Conservation (phyloP, 2,113 vertebrate species). For the Arizona elegans region DNA sequence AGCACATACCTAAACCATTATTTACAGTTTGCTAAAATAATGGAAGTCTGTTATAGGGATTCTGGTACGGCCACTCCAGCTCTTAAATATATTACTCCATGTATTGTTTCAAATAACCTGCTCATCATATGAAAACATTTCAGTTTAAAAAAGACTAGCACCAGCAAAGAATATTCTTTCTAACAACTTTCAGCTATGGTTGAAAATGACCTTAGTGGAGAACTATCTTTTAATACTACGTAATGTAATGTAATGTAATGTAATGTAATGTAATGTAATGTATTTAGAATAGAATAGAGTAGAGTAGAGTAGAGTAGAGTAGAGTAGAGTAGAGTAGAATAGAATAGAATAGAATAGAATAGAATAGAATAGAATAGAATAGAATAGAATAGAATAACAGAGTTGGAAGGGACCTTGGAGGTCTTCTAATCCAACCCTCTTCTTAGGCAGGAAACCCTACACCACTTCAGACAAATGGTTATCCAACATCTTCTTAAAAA, state of each 20-base stretch:
- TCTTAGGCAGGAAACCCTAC: too few relatives aligned
- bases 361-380: too few relatives aligned
- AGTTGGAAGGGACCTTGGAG: too few relatives aligned
- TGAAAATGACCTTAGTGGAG: background rate
- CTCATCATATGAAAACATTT: background rate
- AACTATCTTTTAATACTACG: background rate
- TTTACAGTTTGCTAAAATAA: background rate
- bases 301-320: too few relatives aligned
- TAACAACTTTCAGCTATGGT: background rate
- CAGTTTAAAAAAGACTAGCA: background rate
- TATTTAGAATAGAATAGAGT: too few relatives aligned
- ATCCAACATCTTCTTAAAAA: too few relatives aligned
- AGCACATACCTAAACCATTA: background rate
- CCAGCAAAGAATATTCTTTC: background rate
- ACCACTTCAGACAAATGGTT: too few relatives aligned
- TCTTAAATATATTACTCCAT: background rate
- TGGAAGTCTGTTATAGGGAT: background rate
- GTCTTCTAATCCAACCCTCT: too few relatives aligned
- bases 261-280: background rate
- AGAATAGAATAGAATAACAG: too few relatives aligned
- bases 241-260: background rate
- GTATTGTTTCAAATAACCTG: background rate
- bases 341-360: too few relatives aligned
- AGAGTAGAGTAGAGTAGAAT: too few relatives aligned
- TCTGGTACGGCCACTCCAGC: background rate